phyloP scores from a whole-genome alignment of 1,140 invertebrate genomes.

The Calosoma granatense region DNA sequence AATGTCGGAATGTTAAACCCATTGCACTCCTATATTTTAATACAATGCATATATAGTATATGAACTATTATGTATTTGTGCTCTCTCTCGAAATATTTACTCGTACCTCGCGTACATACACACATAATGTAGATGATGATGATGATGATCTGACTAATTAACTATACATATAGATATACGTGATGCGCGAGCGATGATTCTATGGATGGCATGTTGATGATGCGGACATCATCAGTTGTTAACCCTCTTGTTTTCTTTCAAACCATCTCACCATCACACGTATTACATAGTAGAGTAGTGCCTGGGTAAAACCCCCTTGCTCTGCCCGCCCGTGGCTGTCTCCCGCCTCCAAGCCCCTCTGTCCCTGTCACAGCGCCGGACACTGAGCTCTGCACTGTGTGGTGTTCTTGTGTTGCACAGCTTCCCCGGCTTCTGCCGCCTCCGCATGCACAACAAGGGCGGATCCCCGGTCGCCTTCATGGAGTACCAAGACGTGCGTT shows the following conservation, averaged over 20 bases:
- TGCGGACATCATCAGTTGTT: no score
- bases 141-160: not conserved
- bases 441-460: constrained; percentile 93
- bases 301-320: not conserved
- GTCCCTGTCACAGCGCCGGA: constrained; percentile 23
- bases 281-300: constrained; percentile 4
- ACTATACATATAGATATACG: no score
- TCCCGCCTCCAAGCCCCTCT: constrained; percentile 11
- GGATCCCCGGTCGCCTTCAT: constrained; percentile 90
- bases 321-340: constrained; percentile 3
- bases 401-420: constrained; percentile 51
- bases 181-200: no score
- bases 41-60: not conserved
- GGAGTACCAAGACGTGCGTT: constrained; percentile 86
- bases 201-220: not conserved
- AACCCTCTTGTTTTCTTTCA: not conserved
- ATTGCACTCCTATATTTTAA: not conserved
- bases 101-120: no score
- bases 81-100: not conserved
- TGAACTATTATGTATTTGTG: no score
- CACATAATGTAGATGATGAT: no score
- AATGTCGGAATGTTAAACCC: constrained; percentile 5
- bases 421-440: constrained; percentile 92
- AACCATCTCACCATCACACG: not conserved
- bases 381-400: constrained; percentile 12